Evolutionary conservation across 1,140 invertebrate species (phyloP).

Genomic region (Drosophila elegans): DNA sequence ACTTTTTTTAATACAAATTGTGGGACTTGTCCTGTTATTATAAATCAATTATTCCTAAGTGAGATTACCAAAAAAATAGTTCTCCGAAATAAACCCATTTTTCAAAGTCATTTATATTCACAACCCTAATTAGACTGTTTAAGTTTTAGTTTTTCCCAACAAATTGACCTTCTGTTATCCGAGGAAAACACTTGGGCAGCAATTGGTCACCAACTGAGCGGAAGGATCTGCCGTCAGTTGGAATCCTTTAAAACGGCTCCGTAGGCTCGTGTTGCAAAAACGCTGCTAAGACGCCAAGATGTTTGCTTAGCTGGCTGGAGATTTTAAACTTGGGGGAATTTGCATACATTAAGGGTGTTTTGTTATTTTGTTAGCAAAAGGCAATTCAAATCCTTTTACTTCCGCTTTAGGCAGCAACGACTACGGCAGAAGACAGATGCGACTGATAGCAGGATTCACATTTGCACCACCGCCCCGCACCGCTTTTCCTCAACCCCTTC

Average conservation of each 20-base stretch:
- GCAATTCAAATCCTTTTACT: constrained; percentile 82
- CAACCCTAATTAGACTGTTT: constrained; percentile 12
- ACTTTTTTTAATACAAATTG: too few species aligned
- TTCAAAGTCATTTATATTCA: background rate
- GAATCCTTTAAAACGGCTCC: constrained; percentile 17
- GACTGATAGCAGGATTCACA: constrained; percentile 78
- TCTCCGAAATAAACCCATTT: background rate
- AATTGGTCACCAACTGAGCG: constrained; percentile 35
- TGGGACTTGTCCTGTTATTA: too few species aligned
- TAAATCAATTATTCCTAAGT: background rate
- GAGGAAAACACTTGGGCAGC: constrained; percentile 19
- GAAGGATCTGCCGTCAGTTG: background rate
- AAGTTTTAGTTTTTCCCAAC: constrained; percentile 14
- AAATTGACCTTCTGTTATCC: constrained; percentile 33
- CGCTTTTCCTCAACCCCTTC: background rate
- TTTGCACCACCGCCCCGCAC: constrained; percentile 12
- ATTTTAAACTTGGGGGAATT: constrained; percentile 72
- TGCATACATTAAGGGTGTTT: constrained; percentile 76
- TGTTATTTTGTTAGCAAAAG: constrained; percentile 57
- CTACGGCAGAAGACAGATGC: constrained; percentile 62
- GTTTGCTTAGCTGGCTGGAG: constrained; percentile 64
- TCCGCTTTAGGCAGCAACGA: constrained; percentile 71
- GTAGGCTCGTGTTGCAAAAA: constrained; percentile 26
- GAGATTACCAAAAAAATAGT: background rate
- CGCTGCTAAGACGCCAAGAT: constrained; percentile 49